Percentiles rank a stretch among this genome's conserved stretches.
Evolutionary conservation across 2,797 vertebrate species (phyloP).

Genomic region (Toxotes lorentzi): DNA sequence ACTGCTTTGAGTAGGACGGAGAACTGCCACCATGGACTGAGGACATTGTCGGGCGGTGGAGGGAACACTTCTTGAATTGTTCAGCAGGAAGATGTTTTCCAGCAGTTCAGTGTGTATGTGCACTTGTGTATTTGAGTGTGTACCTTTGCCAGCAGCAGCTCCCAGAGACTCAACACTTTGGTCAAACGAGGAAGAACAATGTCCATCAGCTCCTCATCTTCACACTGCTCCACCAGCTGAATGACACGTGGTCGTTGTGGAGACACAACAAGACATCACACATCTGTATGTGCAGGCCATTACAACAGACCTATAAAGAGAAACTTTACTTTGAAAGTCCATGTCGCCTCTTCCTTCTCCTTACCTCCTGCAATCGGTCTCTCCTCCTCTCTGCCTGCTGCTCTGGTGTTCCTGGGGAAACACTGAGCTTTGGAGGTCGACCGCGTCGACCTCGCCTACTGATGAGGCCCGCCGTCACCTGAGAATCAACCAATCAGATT

Average conservation of each 20-base stretch:
- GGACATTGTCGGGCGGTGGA: no score
- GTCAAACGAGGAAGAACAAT: slow-evolving; percentile 90
- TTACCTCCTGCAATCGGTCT: slow-evolving; percentile 89
- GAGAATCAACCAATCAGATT: background rate
- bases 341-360: background rate
- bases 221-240: slow-evolving; percentile 90
- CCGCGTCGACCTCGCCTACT: slow-evolving; percentile 81
- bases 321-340: background rate
- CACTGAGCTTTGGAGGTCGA: slow-evolving; percentile 82
- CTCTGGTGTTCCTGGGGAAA: slow-evolving; percentile 72
- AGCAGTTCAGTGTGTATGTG: no score
- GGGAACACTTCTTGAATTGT: no score
- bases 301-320: background rate
- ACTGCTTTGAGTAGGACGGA: no score
- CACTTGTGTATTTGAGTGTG: no score
- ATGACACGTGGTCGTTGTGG: background rate
- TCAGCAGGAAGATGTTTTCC: no score
- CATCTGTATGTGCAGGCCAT: background rate
- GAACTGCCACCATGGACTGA: no score
- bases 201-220: slow-evolving; percentile 91
- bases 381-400: slow-evolving; percentile 83
- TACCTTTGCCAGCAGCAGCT: slow-evolving; percentile 95
- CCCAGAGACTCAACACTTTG: slow-evolving; percentile 90
- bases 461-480: slow-evolving; percentile 74
- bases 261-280: background rate